A percentile compares a stretch with the other conserved stretches of the same genome.
Conservation (phyloP, 2,797 vertebrate genomes). For the Botia kubotai region DNA sequence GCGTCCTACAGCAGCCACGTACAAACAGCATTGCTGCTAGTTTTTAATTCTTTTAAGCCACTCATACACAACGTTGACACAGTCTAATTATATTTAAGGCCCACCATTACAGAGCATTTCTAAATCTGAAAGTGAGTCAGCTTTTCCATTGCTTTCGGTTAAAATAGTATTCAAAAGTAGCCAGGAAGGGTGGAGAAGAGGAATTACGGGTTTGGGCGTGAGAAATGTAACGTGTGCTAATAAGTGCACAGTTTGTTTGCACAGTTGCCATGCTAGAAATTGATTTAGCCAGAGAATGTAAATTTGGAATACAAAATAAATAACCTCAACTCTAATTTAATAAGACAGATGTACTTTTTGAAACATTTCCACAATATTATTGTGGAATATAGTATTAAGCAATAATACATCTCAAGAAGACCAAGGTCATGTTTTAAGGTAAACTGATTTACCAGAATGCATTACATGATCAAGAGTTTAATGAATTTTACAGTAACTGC, state of each 20-base stretch:
- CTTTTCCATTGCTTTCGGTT: too few species aligned
- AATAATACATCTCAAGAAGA: neutral
- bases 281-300: neutral
- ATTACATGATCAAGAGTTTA: neutral
- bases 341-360: too few species aligned
- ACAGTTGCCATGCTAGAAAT: neutral
- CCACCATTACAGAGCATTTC: neutral
- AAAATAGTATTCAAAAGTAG: neutral
- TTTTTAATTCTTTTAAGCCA: neutral
- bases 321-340: neutral
- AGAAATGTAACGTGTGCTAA: slow-evolving; percentile 8
- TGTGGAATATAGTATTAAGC: neutral
- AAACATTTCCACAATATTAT: too few species aligned
- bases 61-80: neutral
- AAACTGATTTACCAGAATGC: too few species aligned
- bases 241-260: slow-evolving; percentile 20
- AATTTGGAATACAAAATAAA: neutral
- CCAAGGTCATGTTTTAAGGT: neutral
- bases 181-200: slow-evolving; percentile 32
- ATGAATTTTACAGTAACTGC: neutral
- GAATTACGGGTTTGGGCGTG: slow-evolving; percentile 16
- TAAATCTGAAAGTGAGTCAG: neutral
- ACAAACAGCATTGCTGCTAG: neutral
- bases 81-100: neutral
- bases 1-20: too few species aligned